A percentile compares a stretch with the other conserved stretches of the same genome.
Evolutionary conservation across 2,113 vertebrate genomes (phyloP).

Genomic region (Acanthisitta chloris): DNA sequence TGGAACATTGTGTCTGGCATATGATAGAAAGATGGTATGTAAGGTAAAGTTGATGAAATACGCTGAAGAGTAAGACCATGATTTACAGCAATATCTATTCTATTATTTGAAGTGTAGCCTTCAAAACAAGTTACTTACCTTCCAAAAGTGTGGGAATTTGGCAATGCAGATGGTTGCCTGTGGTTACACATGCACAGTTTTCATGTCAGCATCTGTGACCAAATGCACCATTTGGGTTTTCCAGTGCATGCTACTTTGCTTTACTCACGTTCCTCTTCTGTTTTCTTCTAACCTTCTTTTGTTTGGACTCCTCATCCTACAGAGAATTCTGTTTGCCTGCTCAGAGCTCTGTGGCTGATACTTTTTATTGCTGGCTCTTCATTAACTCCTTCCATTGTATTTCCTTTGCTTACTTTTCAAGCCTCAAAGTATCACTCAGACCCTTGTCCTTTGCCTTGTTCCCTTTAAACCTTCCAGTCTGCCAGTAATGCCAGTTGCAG

Average conservation of each 20-base stretch:
- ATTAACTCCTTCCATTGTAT: not conserved
- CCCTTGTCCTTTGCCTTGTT: not conserved
- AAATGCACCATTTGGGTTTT: not conserved
- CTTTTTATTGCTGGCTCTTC: not conserved
- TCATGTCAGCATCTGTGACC: not conserved
- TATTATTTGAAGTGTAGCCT: constrained; percentile 38
- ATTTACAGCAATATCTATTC: constrained; percentile 21
- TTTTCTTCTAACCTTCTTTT: not conserved
- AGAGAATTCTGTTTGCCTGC: not conserved
- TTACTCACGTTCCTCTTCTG: not conserved
- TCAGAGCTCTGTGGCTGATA: not conserved
- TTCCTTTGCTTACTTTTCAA: not conserved
- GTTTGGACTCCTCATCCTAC: not conserved
- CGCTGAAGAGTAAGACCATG: not conserved
- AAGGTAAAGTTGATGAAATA: not conserved
- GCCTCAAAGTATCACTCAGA: not conserved
- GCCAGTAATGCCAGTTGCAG: not conserved
- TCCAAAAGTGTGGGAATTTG: constrained; percentile 3
- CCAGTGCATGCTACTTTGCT: not conserved
- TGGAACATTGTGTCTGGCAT: not conserved
- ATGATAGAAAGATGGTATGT: not conserved
- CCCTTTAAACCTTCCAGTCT: not conserved
- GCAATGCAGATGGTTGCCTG: constrained; percentile 17
- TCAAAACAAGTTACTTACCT: constrained; percentile 39
- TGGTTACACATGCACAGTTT: not conserved